Percentiles rank a stretch among this genome's conserved stretches.
These are phyloP conservation scores for Helobdella robusta DNA, from an alignment of 2,888 invertebrate genomes.

Conservation along the genomic window DNA sequence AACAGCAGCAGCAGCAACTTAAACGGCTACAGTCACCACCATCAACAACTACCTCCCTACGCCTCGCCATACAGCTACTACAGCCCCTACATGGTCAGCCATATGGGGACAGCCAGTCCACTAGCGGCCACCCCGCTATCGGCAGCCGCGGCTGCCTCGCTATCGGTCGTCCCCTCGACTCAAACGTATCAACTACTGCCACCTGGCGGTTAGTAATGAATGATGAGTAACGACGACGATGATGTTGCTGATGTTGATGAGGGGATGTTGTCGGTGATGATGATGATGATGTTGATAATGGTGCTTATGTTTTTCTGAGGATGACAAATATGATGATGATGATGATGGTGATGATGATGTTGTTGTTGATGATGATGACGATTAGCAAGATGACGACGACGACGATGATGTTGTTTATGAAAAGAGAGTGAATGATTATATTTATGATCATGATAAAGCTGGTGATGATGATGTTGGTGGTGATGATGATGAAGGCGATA, in stretches of 20 bases:
- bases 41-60: conserved; percentile 30
- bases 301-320: background rate
- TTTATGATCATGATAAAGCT: background rate
- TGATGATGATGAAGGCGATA: background rate
- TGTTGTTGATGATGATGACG: background rate
- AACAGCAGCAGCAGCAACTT: too few species aligned
- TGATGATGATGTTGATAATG: conserved; percentile 8
- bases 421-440: background rate
- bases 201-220: conserved; percentile 24
- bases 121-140: conserved; percentile 20
- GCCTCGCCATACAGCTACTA: too few species aligned
- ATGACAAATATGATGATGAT: conserved; percentile 10
- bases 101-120: background rate
- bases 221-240: background rate
- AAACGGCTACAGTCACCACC: too few species aligned
- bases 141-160: conserved; percentile 29
- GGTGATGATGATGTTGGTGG: background rate
- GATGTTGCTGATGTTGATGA: background rate
- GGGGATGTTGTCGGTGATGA: background rate
- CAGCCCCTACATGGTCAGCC: conserved; percentile 34
- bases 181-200: conserved; percentile 45
- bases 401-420: background rate
- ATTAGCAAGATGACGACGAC: background rate
- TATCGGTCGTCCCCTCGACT: conserved; percentile 40
- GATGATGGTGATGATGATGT: conserved; percentile 12